A percentile compares a stretch with the other conserved stretches of the same genome.
phyloP scores from a whole-genome alignment of 2,797 vertebrate species.

The Oreochromis mossambicus region DNA sequence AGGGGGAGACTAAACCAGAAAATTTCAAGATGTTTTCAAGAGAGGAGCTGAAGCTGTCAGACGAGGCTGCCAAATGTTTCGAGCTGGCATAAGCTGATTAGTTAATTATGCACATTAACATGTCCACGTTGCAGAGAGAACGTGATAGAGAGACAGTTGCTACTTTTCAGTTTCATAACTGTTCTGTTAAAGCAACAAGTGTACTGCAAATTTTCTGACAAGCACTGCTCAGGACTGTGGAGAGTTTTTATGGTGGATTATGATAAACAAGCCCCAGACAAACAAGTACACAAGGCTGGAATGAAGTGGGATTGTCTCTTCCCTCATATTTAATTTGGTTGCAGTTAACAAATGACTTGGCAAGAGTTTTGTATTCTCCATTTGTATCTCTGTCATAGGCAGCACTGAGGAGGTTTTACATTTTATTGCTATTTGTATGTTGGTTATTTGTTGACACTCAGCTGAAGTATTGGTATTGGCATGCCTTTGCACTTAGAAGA shows the following conservation, averaged over 20 bases:
- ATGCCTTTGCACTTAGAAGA: not conserved
- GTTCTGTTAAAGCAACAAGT: conserved; percentile 26
- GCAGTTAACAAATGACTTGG: not conserved
- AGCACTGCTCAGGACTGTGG: not conserved
- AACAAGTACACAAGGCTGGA: not conserved
- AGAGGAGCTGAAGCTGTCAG: conserved; percentile 47
- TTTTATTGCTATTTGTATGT: not conserved
- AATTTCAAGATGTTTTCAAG: conserved; percentile 64
- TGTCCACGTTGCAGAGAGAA: conserved; percentile 45
- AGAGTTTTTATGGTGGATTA: conserved; percentile 1
- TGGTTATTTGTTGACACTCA: not conserved
- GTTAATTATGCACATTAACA: conserved; percentile 76
- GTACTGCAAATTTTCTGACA: conserved; percentile 4
- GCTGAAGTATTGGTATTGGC: not conserved
- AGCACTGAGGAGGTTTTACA: not conserved
- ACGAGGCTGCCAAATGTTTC: conserved; percentile 61
- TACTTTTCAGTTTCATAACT: conserved; percentile 45
- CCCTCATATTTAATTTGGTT: not conserved
- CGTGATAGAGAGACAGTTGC: conserved; percentile 35
- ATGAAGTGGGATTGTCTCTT: not conserved
- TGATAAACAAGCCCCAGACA: conserved; percentile 11
- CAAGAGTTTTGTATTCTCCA: not conserved
- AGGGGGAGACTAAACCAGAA: conserved; percentile 35
- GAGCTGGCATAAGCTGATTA: conserved; percentile 73
- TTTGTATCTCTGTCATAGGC: not conserved